Conservation (phyloP, 2,888 invertebrate species). For the Gymnoscelis rufifasciata region DNA sequence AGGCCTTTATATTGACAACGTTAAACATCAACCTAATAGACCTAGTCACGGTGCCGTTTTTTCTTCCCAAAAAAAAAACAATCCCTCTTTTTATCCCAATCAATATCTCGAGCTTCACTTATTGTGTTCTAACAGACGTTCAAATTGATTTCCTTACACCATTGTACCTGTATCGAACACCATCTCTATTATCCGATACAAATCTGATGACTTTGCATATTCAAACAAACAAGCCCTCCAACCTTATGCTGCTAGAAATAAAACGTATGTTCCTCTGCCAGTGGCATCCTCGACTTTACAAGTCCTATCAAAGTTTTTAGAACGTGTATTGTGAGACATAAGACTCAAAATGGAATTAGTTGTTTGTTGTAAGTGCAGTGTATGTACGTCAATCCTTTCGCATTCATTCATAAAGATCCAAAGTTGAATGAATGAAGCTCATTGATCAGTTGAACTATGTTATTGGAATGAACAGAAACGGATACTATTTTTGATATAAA, state of each 20-base stretch:
- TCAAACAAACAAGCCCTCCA: background rate
- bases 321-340: slow-evolving; percentile 16
- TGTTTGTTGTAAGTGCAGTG: slow-evolving; percentile 37
- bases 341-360: slow-evolving; percentile 26
- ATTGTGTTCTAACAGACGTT: slow-evolving; percentile 20
- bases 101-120: slow-evolving; percentile 18
- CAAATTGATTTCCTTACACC: slow-evolving; percentile 24
- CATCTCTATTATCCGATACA: slow-evolving; percentile 26
- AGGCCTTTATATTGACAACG: too few species aligned
- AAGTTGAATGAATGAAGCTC: slow-evolving; percentile 35
- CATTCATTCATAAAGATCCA: slow-evolving; percentile 65
- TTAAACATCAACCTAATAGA: background rate
- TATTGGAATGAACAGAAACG: too few species aligned
- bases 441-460: slow-evolving; percentile 30
- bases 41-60: background rate
- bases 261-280: background rate
- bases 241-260: background rate
- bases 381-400: slow-evolving; percentile 52
- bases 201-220: slow-evolving; percentile 19
- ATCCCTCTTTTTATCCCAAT: slow-evolving; percentile 13
- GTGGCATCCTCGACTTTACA: background rate
- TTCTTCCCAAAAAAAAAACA: slow-evolving; percentile 5
- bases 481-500: too few species aligned
- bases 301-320: slow-evolving; percentile 1
- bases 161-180: slow-evolving; percentile 29